Conservation (phyloP, 2,888 invertebrate genomes). For the Eupithecia dodoneata region DNA sequence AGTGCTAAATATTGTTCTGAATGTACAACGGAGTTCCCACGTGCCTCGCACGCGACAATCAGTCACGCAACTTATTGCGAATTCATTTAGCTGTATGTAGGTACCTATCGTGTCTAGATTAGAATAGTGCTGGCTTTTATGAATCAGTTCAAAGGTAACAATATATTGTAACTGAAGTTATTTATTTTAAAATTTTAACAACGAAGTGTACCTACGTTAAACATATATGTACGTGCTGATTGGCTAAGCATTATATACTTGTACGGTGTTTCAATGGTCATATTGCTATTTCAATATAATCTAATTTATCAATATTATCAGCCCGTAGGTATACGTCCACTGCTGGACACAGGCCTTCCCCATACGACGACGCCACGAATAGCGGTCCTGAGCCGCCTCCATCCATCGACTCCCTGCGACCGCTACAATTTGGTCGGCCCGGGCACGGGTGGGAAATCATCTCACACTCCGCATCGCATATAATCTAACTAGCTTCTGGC, state of each 20-base stretch:
- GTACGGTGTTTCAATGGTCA: neutral
- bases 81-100: slow-evolving; percentile 11
- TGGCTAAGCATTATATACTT: neutral
- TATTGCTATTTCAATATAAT: neutral
- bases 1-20: neutral
- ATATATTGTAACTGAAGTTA: neutral
- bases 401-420: too few relatives aligned
- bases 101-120: slow-evolving; percentile 1
- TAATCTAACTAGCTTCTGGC: too few relatives aligned
- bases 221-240: neutral
- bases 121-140: slow-evolving; percentile 28
- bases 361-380: too few relatives aligned
- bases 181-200: neutral
- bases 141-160: neutral
- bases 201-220: neutral
- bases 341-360: too few relatives aligned
- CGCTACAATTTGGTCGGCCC: too few relatives aligned
- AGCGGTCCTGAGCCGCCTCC: too few relatives aligned
- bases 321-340: too few relatives aligned
- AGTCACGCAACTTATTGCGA: slow-evolving; percentile 30
- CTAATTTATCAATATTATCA: too few relatives aligned
- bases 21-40: neutral
- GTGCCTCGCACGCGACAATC: slow-evolving; percentile 11
- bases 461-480: too few relatives aligned
- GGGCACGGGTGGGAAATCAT: too few relatives aligned